A percentile compares a stretch with the other conserved stretches of the same genome.
These are phyloP conservation scores for Syngnathus acus DNA, from an alignment of 2,797 vertebrate species.

Conservation along the genomic window DNA sequence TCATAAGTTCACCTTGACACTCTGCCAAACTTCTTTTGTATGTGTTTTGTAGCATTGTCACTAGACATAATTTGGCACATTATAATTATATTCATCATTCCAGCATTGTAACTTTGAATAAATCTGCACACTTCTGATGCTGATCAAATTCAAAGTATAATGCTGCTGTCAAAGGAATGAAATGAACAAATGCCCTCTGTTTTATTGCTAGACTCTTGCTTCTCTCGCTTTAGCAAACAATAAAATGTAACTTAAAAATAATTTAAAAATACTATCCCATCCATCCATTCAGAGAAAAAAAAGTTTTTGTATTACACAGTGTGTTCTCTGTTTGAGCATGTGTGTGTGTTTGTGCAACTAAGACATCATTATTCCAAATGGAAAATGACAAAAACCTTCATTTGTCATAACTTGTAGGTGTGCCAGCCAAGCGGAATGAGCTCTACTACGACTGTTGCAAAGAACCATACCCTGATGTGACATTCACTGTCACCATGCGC, in stretches of 20 bases:
- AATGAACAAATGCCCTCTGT: background rate
- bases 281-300: too few species aligned
- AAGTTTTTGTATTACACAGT: too few species aligned
- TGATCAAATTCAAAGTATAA: background rate
- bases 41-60: background rate
- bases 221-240: background rate
- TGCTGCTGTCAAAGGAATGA: background rate
- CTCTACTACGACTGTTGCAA: constrained; percentile 88
- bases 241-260: background rate
- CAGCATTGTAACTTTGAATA: background rate
- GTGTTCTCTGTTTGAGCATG: too few species aligned
- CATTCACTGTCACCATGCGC: constrained; percentile 85
- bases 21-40: background rate
- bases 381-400: background rate
- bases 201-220: background rate
- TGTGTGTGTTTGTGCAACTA: too few species aligned
- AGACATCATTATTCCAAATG: too few species aligned
- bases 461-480: constrained; percentile 88
- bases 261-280: too few species aligned
- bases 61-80: background rate
- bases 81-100: background rate
- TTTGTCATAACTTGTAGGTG: constrained; percentile 57
- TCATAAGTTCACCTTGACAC: background rate
- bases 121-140: background rate
- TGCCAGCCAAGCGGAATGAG: constrained; percentile 85